phyloP scores from a whole-genome alignment of 1,140 invertebrate species.

The Aphelinus certus region DNA sequence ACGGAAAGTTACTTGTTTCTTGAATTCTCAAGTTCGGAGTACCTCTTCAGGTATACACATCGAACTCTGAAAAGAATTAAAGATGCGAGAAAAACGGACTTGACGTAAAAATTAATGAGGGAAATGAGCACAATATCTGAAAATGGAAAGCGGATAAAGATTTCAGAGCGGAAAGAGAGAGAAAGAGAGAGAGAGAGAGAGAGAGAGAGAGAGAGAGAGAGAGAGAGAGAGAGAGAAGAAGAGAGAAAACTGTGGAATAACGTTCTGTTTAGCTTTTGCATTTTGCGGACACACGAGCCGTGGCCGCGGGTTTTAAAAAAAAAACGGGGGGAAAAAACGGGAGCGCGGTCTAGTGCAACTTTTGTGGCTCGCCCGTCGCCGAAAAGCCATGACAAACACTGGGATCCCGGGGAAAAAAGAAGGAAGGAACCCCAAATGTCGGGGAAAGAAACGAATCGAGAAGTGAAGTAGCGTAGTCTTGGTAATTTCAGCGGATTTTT shows the following conservation, averaged over 20 bases:
- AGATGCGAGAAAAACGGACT: no score
- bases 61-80: no score
- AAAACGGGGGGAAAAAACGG: not conserved
- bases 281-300: no score
- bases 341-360: not conserved
- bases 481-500: conserved; percentile 8
- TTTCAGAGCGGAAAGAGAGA: conserved; percentile 9
- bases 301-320: not conserved
- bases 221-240: not conserved
- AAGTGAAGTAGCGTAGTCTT: not conserved
- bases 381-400: not conserved
- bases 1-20: no score
- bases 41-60: no score
- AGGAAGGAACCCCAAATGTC: not conserved
- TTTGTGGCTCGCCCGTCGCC: not conserved
- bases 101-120: no score
- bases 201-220: not conserved
- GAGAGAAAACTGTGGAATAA: not conserved
- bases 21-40: no score
- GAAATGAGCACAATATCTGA: no score
- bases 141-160: not conserved
- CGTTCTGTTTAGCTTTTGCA: no score
- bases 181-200: not conserved
- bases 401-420: not conserved
- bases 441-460: not conserved